Evolutionary conservation across 2,113 vertebrate genomes (phyloP).

Genomic region (Platysteira castanea): DNA sequence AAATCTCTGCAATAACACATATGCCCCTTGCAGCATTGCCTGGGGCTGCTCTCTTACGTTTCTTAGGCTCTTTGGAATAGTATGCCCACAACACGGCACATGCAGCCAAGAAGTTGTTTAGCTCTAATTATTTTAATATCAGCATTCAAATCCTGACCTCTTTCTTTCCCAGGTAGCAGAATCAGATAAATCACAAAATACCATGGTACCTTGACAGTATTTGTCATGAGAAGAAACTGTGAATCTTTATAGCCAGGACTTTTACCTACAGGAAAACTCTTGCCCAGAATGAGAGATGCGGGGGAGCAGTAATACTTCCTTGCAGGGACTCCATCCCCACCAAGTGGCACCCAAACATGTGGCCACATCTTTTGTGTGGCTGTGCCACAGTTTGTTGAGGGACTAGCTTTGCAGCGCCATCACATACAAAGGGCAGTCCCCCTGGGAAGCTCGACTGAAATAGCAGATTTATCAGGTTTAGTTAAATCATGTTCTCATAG

Average conservation of each 20-base stretch:
- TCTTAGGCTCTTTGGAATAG: neutral
- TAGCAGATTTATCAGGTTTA: neutral
- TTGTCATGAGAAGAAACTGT: neutral
- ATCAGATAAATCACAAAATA: neutral
- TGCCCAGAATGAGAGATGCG: neutral
- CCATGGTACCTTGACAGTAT: neutral
- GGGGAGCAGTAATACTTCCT: neutral
- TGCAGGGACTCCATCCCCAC: neutral
- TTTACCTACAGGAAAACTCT: neutral
- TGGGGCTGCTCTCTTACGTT: neutral
- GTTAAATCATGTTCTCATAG: neutral
- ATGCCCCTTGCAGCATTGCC: neutral
- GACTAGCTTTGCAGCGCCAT: neutral
- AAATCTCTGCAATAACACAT: neutral
- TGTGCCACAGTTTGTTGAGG: neutral
- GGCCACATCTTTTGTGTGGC: neutral
- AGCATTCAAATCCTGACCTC: neutral
- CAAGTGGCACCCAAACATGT: neutral
- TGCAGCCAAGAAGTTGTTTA: neutral
- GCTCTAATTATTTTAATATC: neutral
- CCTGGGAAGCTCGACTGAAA: neutral
- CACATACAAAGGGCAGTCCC: neutral
- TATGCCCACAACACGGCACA: neutral
- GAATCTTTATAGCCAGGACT: neutral
- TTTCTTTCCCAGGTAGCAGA: neutral